Evolutionary conservation across 2,888 invertebrate genomes (phyloP), one percentile per base, ranked within the genome.

Genomic region (Arrhopalites spinosus): DNA sequence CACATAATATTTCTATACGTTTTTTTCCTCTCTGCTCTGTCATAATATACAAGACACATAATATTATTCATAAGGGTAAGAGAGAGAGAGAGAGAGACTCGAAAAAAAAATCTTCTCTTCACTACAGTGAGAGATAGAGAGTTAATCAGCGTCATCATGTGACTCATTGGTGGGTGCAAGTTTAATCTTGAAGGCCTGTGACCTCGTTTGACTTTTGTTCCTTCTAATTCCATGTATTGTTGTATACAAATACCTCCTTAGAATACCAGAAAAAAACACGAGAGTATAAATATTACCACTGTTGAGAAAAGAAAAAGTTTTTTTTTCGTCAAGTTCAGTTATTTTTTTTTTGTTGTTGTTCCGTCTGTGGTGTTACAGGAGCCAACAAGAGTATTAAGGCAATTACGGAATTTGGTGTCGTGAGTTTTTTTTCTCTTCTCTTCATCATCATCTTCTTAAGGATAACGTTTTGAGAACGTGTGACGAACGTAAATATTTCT

Each of bases 161-260:
- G 67, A 67, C 67, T 67, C 45, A 67, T 20, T 67, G 43, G 63
- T 36, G 45, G 25, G 67, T 23, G 25, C n/a, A 36, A 61, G 43
- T 64, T 23, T 36, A 73, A 73, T 73, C 73, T 43, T 47, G 11
- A 43, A 73, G 73, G 73, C 43, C 63, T 73, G 73, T 73, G 73
- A 73, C 73, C 73, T 64, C 73, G 43, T 61, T 71, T 43, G 50
- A 63, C 30, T 36, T 36, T 36, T 36, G 3, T 36, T 36, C 36
- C 36, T 36, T 36, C 36, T n/a, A n/a, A n/a, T n/a, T n/a, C 47
- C 47, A 47, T 47, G n/a, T n/a, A 47, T 17, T 47, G 47, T 47
- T 2, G 47, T 17, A n/a, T 13, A 47, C 13, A 47, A n/a, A 47
- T 17, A n/a, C 13, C 47, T 17, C 1, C 15, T 47, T 17, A 2